Conservation (phyloP, 2,888 invertebrate species). For the Drosophila austrosaltans region DNA sequence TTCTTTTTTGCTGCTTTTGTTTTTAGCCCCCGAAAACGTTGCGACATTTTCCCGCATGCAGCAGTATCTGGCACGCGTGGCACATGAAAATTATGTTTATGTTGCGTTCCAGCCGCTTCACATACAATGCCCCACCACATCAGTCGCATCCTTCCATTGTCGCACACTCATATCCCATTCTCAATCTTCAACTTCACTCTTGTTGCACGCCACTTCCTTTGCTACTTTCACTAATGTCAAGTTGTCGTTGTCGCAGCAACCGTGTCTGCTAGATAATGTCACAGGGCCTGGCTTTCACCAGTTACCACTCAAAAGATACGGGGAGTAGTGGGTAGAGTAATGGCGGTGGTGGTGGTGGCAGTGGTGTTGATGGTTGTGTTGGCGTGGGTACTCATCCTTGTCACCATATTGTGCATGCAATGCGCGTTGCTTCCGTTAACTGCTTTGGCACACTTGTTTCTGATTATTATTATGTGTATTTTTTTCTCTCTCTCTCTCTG, state of each 20-base stretch:
- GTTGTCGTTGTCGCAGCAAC: constrained; percentile 71
- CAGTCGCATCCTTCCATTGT: background rate
- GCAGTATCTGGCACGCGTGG: constrained; percentile 56
- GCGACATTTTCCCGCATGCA: constrained; percentile 46
- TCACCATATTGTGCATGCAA: constrained; percentile 76
- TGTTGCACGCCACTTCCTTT: constrained; percentile 75
- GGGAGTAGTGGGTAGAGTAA: background rate
- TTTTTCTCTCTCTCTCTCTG: constrained; percentile 37
- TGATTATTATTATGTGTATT: constrained; percentile 77
- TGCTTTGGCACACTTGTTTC: constrained; percentile 80
- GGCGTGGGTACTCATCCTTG: constrained; percentile 51
- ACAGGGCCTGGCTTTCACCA: constrained; percentile 46
- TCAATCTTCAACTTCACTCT: constrained; percentile 34
- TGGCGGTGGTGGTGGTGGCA: background rate
- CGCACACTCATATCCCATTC: constrained; percentile 4
- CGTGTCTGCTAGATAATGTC: constrained; percentile 77
- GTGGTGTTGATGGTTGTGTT: background rate
- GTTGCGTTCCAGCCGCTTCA: constrained; percentile 38
- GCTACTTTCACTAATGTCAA: constrained; percentile 78
- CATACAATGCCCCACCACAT: constrained; percentile 2
- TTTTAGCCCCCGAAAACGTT: constrained; percentile 42
- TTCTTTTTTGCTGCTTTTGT: constrained; percentile 11
- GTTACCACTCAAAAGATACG: constrained; percentile 9
- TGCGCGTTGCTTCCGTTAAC: constrained; percentile 80
- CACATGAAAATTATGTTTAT: constrained; percentile 77